Conservation (phyloP, 2,113 vertebrate genomes). For the Erpornis zantholeuca region DNA sequence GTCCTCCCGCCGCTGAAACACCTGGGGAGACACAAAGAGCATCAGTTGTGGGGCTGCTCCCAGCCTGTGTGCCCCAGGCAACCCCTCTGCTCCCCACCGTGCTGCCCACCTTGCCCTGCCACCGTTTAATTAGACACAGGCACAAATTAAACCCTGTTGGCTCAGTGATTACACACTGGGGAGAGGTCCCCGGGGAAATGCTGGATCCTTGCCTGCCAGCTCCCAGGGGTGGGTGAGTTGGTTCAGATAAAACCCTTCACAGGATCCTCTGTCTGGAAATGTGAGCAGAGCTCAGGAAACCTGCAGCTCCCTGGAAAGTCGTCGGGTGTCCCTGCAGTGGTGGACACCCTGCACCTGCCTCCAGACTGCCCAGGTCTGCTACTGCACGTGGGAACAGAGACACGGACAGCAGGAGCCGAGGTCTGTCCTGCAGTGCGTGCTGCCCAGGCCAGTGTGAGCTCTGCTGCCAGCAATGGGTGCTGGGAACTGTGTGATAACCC, state of each 20-base stretch:
- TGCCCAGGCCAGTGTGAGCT: background rate
- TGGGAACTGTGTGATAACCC: accelerated
- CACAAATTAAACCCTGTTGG: background rate
- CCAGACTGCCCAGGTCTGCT: background rate
- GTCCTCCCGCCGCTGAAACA: constrained; percentile 91
- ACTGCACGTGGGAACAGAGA: accelerated
- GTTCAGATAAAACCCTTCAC: background rate
- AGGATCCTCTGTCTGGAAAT: background rate
- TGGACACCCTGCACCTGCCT: background rate
- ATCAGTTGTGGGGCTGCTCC: background rate
- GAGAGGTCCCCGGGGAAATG: background rate
- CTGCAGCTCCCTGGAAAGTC: background rate
- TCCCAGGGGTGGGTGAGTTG: background rate
- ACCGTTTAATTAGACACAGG: accelerated
- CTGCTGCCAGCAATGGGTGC: accelerated
- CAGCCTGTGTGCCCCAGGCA: accelerated
- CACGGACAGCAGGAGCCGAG: accelerated
- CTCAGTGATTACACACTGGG: background rate
- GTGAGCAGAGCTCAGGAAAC: background rate
- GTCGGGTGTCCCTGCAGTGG: accelerated
- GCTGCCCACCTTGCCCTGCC: background rate
- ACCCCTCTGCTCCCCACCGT: background rate
- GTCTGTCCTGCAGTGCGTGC: accelerated
- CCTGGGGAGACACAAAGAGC: constrained; percentile 64
- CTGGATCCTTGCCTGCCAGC: background rate